These are phyloP conservation scores for Drosophila fuyamai DNA, from an alignment of 1,140 invertebrate species.

Conservation along the genomic window DNA sequence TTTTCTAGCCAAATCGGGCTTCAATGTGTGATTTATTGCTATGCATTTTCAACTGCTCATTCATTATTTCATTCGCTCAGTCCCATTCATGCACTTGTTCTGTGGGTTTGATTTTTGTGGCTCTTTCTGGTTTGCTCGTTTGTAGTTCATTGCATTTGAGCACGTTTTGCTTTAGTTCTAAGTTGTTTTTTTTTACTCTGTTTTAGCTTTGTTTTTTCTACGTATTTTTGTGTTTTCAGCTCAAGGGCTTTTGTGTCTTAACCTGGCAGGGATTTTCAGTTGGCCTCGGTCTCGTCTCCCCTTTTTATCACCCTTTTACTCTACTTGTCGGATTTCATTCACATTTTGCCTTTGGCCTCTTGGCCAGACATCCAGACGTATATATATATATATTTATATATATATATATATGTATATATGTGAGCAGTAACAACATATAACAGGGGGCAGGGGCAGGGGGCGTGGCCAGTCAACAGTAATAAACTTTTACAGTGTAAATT, in stretches of 20 bases:
- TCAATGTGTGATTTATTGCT: slow-evolving; percentile 63
- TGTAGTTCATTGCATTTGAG: slow-evolving; percentile 58
- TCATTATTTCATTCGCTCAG: slow-evolving; percentile 50
- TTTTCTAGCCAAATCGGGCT: slow-evolving; percentile 24
- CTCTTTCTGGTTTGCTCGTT: slow-evolving; percentile 14
- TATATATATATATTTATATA: not conserved
- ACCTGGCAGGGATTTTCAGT: slow-evolving; percentile 56
- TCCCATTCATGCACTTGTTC: slow-evolving; percentile 36
- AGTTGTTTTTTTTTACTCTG: slow-evolving; percentile 21
- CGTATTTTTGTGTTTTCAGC: slow-evolving; percentile 34
- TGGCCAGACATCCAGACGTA: slow-evolving; percentile 37
- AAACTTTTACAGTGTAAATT: slow-evolving; percentile 79
- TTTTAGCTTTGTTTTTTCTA: slow-evolving; percentile 13
- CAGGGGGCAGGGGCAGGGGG: slow-evolving; percentile 21
- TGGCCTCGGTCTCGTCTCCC: slow-evolving; percentile 31
- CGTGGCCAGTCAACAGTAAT: slow-evolving; percentile 71
- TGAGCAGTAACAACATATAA: not conserved
- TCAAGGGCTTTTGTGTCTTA: slow-evolving; percentile 73
- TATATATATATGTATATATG: not conserved
- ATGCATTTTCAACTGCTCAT: slow-evolving; percentile 38
- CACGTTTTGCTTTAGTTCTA: slow-evolving; percentile 61
- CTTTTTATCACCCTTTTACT: slow-evolving; percentile 31
- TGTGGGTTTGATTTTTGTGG: slow-evolving; percentile 24
- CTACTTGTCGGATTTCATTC: slow-evolving; percentile 72
- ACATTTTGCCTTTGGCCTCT: slow-evolving; percentile 51